Evolutionary conservation across 53 echinoderm and acorn worm species (phyloP), one percentile per base, ranked within the genome.

Genomic region (Zoroaster sp.): DNA sequence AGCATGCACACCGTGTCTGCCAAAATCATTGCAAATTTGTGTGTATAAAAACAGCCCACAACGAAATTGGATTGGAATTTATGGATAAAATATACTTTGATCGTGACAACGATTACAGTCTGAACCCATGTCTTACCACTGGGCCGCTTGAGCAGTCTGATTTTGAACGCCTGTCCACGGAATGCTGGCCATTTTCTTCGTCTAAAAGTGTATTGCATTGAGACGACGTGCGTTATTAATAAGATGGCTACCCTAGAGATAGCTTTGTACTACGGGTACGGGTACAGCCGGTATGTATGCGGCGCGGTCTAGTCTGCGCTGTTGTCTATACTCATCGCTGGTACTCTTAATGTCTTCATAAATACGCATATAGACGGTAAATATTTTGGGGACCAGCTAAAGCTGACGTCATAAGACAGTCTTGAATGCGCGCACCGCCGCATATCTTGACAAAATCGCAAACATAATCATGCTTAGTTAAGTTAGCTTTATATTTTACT

Each of bases 141-240:
- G 66, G 5, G 66, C 0, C 21, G 81, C 18, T 36, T 40, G 81
- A 36, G 68, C 4, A 34, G 81, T 30, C 5, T 66, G 81, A 67
- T 81, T 81, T 81, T 66, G 81, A 66, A 32, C 32, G 67, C 81
- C 81, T 66, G 66, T 66, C 81, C 81, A 81, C 1, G 66, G 66
- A 35, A 67, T 42, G 25, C 66, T 81, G 0, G 81, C 81, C 81
- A 81, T 81, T 55, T 23, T 80, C 8, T 68, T 44, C 18, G 42
- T 20, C 51, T 12, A n/a, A n/a, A n/a, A n/a, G n/a, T n/a, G n/a
- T n/a, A n/a, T n/a, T n/a, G n/a, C n/a, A n/a, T n/a, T n/a, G n/a
- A n/a, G n/a, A n/a, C n/a, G n/a, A n/a, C n/a, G n/a, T n/a, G n/a
- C n/a, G n/a, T n/a, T n/a, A n/a, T n/a, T n/a, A n/a, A n/a, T n/a